Evolutionary conservation across 2,888 invertebrate species (phyloP).

Genomic region (Sycophila texana): DNA sequence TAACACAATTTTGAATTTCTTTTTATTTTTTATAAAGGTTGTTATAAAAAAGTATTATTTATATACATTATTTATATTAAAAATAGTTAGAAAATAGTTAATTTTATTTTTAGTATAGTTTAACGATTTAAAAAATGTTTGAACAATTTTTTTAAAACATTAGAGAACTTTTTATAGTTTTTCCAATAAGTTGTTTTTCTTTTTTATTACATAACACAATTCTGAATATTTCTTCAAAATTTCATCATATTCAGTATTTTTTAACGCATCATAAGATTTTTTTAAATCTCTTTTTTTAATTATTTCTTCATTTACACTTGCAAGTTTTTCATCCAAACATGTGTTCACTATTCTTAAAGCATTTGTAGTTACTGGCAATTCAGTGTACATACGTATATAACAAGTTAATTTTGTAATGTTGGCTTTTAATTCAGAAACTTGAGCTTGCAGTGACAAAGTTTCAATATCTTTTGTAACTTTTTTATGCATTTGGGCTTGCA

Average conservation of each 20-base stretch:
- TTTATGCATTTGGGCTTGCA: constrained; percentile 69
- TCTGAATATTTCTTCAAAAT: constrained; percentile 74
- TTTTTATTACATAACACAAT: constrained; percentile 72
- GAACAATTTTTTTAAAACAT: neutral
- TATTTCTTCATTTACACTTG: constrained; percentile 70
- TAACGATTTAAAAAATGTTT: no score
- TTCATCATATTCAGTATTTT: constrained; percentile 74
- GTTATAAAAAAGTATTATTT: neutral
- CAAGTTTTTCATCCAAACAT: constrained; percentile 73
- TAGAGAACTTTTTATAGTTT: constrained; percentile 48
- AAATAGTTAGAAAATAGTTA: neutral
- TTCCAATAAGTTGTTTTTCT: constrained; percentile 70
- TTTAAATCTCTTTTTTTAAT: constrained; percentile 70
- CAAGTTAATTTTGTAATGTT: constrained; percentile 71
- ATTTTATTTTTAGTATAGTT: neutral
- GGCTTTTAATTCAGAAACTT: constrained; percentile 70
- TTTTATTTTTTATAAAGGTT: neutral
- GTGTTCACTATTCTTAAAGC: constrained; percentile 73
- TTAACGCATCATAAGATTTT: constrained; percentile 73
- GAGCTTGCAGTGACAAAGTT: constrained; percentile 63
- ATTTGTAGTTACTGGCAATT: constrained; percentile 72
- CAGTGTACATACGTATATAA: constrained; percentile 74
- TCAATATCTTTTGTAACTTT: constrained; percentile 69
- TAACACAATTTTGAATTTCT: neutral
- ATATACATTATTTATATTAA: neutral